These are phyloP conservation scores for Crotalus horridus DNA, from an alignment of 2,113 vertebrate genomes.

Conservation along the genomic window DNA sequence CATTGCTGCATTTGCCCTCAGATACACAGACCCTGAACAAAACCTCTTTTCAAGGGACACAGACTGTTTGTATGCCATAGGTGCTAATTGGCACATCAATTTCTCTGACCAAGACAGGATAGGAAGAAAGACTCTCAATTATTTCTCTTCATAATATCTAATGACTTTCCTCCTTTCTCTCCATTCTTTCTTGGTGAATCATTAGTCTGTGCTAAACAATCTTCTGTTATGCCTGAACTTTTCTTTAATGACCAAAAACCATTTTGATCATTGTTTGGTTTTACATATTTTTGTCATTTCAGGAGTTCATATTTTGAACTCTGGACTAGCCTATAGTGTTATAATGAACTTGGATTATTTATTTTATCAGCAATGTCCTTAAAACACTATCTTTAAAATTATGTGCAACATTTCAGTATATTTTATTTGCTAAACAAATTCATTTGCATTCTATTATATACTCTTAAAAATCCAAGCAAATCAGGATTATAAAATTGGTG, in stretches of 20 bases:
- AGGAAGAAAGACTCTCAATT: conserved; percentile 74
- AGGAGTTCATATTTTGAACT: conserved; percentile 65
- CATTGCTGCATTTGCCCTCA: conserved; percentile 61
- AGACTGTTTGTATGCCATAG: conserved; percentile 45
- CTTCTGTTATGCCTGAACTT: conserved; percentile 72
- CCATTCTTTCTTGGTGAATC: conserved; percentile 63
- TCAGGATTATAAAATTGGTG: neutral
- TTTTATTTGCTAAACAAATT: neutral
- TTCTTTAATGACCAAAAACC: conserved; percentile 71
- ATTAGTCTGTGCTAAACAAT: conserved; percentile 75
- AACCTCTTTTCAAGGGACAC: conserved; percentile 58
- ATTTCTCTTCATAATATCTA: conserved; percentile 73
- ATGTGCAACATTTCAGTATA: conserved; percentile 3
- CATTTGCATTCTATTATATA: neutral
- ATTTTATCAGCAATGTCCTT: conserved; percentile 40
- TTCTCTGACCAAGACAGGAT: conserved; percentile 57
- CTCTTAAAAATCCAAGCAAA: neutral
- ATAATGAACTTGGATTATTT: conserved; percentile 54
- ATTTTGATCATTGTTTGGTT: conserved; percentile 64
- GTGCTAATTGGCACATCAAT: conserved; percentile 75
- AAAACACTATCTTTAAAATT: conserved; percentile 29
- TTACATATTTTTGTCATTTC: conserved; percentile 66
- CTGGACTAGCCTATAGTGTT: conserved; percentile 54
- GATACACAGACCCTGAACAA: conserved; percentile 63
- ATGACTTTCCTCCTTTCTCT: conserved; percentile 68